Evolutionary conservation across 2,797 vertebrate species (phyloP).

Genomic region (Anguilla megastoma): DNA sequence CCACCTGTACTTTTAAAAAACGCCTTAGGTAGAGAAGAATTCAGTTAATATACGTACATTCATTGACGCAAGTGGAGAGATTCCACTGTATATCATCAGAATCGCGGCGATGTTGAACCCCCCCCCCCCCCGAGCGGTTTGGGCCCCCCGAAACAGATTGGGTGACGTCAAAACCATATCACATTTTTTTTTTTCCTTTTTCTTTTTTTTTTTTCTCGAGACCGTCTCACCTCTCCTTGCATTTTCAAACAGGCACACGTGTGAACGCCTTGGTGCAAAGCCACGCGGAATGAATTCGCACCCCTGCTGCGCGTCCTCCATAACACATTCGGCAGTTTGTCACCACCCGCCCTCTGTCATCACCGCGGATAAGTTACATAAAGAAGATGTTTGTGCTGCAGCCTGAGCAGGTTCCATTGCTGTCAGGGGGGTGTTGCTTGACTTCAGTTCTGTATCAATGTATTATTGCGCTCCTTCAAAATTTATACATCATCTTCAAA

Average conservation of each 20-base stretch:
- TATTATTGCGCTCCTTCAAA: not conserved
- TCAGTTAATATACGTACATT: too few relatives aligned
- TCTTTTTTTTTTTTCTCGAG: not conserved
- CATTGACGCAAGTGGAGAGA: not conserved
- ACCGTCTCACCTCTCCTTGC: slow-evolving; percentile 8
- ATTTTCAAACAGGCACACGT: slow-evolving; percentile 23
- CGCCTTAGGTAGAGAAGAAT: too few relatives aligned
- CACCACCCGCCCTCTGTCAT: not conserved
- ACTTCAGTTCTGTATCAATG: not conserved
- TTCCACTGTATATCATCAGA: slow-evolving; percentile 3
- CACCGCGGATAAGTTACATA: not conserved
- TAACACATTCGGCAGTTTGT: slow-evolving; percentile 17
- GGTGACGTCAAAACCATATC: slow-evolving; percentile 10
- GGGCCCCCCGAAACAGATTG: not conserved
- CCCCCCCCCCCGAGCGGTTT: not conserved
- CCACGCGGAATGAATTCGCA: not conserved
- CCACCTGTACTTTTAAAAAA: too few relatives aligned
- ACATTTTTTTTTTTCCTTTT: not conserved
- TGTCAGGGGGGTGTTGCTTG: not conserved
- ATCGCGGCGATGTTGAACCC: not conserved
- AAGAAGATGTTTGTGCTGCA: not conserved
- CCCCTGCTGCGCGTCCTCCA: not conserved
- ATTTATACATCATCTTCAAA: not conserved
- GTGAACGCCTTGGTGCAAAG: not conserved
- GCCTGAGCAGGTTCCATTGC: not conserved